phyloP scores from a whole-genome alignment of 2,888 invertebrate species.

The Himalopsyche kuldschensis region DNA sequence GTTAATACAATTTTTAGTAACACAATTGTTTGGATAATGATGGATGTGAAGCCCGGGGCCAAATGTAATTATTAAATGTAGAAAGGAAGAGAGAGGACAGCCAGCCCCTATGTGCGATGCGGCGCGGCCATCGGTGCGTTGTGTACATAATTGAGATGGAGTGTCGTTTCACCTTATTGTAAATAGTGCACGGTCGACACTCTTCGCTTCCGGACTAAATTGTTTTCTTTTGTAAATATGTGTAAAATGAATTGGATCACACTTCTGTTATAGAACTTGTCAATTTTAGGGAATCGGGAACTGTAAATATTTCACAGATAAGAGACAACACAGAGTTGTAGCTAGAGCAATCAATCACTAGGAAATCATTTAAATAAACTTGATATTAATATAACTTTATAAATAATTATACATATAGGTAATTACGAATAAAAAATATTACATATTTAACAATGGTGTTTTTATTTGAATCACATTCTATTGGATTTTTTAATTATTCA shows the following conservation, averaged over 20 bases:
- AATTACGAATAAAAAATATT: constrained; percentile 61
- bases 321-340: constrained; percentile 60
- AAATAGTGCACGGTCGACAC: neutral
- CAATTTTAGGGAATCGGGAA: constrained; percentile 73
- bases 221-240: constrained; percentile 1
- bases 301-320: constrained; percentile 63
- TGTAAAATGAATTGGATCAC: constrained; percentile 14
- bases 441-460: constrained; percentile 34
- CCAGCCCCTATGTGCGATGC: constrained; percentile 27
- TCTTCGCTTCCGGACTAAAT: neutral
- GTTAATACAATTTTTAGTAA: constrained; percentile 24
- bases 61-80: constrained; percentile 28
- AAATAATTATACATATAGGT: constrained; percentile 63
- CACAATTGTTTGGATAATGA: constrained; percentile 21
- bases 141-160: constrained; percentile 3
- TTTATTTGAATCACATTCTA: neutral
- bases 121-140: neutral
- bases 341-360: constrained; percentile 62
- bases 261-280: constrained; percentile 64
- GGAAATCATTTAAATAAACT: constrained; percentile 59
- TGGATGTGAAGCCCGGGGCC: constrained; percentile 35
- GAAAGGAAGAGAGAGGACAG: neutral
- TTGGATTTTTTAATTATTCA: no score
- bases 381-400: constrained; percentile 65
- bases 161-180: constrained; percentile 1